Evolutionary conservation across 2,888 invertebrate genomes (phyloP).

Genomic region (Andrena fulva): DNA sequence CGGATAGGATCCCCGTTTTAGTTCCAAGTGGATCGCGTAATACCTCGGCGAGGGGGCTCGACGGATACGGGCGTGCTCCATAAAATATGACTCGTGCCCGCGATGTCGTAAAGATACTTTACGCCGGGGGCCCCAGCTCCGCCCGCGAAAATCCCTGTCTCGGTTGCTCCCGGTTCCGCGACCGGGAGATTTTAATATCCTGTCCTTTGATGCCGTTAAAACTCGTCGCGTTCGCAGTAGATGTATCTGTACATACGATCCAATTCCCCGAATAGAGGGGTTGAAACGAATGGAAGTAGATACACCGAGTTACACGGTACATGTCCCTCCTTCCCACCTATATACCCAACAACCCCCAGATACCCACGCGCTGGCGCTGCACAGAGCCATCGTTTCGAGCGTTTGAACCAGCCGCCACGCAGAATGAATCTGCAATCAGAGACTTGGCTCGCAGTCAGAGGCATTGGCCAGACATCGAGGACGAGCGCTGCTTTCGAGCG

Average conservation of each 20-base stretch:
- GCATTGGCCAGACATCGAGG: constrained; percentile 29
- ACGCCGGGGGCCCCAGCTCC: constrained; percentile 29
- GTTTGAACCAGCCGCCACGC: constrained; percentile 43
- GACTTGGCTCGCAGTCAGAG: constrained; percentile 54
- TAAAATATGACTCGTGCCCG: constrained; percentile 34
- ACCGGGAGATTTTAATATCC: constrained; percentile 73
- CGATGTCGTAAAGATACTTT: constrained; percentile 62
- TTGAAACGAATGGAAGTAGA: constrained; percentile 51
- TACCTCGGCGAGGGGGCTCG: constrained; percentile 7
- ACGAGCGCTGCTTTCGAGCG: neutral
- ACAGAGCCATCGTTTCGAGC: constrained; percentile 49
- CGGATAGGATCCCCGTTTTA: neutral
- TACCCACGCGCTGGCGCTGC: neutral
- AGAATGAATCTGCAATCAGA: constrained; percentile 61
- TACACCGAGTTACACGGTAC: constrained; percentile 56
- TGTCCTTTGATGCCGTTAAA: constrained; percentile 72
- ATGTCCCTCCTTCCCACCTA: constrained; percentile 27
- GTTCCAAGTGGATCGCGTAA: constrained; percentile 20
- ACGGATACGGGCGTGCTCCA: constrained; percentile 32
- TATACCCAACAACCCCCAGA: constrained; percentile 21
- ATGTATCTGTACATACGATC: constrained; percentile 65
- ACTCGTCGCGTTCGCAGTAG: constrained; percentile 62
- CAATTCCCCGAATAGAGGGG: constrained; percentile 67
- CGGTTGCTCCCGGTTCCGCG: constrained; percentile 31
- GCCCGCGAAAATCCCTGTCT: constrained; percentile 31